phyloP scores from a whole-genome alignment of 2,113 vertebrate species.

The Probosciger aterrimus region DNA sequence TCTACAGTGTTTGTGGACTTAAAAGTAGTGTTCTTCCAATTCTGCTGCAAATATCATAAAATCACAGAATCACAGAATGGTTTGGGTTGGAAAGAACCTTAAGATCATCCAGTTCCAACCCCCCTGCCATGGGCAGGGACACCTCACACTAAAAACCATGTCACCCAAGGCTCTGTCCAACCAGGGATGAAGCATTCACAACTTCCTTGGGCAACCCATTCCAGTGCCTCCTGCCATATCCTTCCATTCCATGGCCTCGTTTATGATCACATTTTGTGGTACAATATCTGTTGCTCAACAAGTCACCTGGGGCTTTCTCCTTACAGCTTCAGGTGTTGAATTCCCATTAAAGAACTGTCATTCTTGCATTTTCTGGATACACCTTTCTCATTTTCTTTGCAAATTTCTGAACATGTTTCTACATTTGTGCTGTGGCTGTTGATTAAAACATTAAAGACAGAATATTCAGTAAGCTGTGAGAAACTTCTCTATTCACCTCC shows the following conservation, averaged over 20 bases:
- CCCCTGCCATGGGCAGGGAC: too few species aligned
- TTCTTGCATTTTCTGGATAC: background rate
- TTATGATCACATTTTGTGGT: background rate
- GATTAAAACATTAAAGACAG: conserved; percentile 29
- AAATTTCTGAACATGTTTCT: background rate
- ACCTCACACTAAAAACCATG: too few species aligned
- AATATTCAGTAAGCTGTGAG: conserved; percentile 38
- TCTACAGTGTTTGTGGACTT: background rate
- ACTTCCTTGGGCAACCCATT: too few species aligned
- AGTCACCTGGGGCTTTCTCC: background rate
- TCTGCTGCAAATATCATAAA: background rate
- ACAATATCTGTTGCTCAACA: background rate
- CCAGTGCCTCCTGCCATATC: background rate
- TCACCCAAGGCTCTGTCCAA: too few species aligned
- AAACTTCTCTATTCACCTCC: background rate
- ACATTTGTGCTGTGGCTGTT: background rate
- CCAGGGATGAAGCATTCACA: too few species aligned
- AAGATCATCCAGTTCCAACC: too few species aligned
- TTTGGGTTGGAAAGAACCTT: too few species aligned
- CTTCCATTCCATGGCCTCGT: background rate
- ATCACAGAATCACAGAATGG: too few species aligned
- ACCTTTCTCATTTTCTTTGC: conserved; percentile 45
- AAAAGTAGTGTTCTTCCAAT: accelerated
- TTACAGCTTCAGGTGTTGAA: background rate
- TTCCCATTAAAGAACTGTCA: background rate